phyloP scores from a whole-genome alignment of 2,888 invertebrate species.

The Synergus japonicus region DNA sequence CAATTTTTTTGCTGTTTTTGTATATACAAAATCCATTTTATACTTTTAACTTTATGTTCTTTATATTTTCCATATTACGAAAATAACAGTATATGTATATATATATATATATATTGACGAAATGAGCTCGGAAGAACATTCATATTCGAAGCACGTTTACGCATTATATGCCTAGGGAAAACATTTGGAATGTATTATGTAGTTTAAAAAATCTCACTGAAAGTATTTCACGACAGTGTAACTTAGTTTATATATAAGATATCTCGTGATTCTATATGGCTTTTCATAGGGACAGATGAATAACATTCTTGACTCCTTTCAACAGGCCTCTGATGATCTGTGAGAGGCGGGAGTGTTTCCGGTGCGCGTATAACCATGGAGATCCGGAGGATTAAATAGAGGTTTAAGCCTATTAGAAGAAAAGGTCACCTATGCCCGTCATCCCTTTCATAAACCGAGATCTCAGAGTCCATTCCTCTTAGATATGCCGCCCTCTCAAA shows the following conservation, averaged over 20 bases:
- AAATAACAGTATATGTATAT: too few relatives aligned
- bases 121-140: too few relatives aligned
- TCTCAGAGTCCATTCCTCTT: constrained; percentile 8
- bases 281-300: constrained; percentile 50
- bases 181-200: background rate
- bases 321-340: constrained; percentile 48
- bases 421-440: constrained; percentile 25
- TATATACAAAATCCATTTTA: too few relatives aligned
- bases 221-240: background rate
- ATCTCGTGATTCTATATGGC: constrained; percentile 47
- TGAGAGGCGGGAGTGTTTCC: constrained; percentile 47
- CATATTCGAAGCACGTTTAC: too few relatives aligned
- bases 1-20: too few relatives aligned
- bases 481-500: constrained; percentile 6
- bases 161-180: too few relatives aligned
- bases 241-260: constrained; percentile 22
- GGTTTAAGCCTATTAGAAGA: constrained; percentile 43
- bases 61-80: background rate
- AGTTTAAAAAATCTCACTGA: background rate
- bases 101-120: too few relatives aligned
- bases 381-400: constrained; percentile 46
- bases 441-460: constrained; percentile 44
- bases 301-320: constrained; percentile 57
- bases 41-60: too few relatives aligned
- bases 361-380: constrained; percentile 42